phyloP scores from a whole-genome alignment of 2,888 invertebrate genomes.

The Endomychus coccineus region DNA sequence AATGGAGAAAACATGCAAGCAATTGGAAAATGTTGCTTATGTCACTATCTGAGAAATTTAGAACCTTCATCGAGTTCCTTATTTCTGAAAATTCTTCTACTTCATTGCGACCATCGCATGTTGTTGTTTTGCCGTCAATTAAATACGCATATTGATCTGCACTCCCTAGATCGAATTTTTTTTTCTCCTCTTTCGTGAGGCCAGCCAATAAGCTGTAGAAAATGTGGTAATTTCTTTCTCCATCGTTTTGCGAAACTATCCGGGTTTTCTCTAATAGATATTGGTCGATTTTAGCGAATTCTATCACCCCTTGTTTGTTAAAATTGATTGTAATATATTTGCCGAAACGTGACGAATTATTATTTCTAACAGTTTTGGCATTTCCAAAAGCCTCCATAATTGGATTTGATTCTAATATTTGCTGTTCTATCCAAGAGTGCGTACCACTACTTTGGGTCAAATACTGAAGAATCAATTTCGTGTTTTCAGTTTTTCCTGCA shows the following conservation, averaged over 20 bases:
- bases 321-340: conserved; percentile 65
- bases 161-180: conserved; percentile 64
- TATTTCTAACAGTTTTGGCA: conserved; percentile 91
- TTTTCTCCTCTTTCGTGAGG: conserved; percentile 69
- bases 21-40: conserved; percentile 79
- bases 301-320: conserved; percentile 73
- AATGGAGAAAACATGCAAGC: conserved; percentile 79
- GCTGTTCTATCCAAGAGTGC: conserved; percentile 96
- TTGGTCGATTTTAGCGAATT: conserved; percentile 91
- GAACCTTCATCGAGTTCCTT: conserved; percentile 84
- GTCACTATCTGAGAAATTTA: conserved; percentile 79
- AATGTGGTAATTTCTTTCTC: conserved; percentile 92
- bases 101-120: conserved; percentile 79
- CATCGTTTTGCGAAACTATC: conserved; percentile 80
- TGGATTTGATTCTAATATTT: conserved; percentile 94
- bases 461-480: conserved; percentile 89
- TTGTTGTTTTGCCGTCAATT: conserved; percentile 67
- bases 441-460: conserved; percentile 89
- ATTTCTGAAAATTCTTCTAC: conserved; percentile 80
- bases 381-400: conserved; percentile 96
- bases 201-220: conserved; percentile 90
- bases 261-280: conserved; percentile 92
- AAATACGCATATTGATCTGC: conserved; percentile 79
- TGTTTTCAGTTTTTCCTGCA: conserved; percentile 94
- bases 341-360: conserved; percentile 94